These are phyloP conservation scores for Zaprionus davidi DNA, from an alignment of 1,140 invertebrate genomes.

Conservation along the genomic window DNA sequence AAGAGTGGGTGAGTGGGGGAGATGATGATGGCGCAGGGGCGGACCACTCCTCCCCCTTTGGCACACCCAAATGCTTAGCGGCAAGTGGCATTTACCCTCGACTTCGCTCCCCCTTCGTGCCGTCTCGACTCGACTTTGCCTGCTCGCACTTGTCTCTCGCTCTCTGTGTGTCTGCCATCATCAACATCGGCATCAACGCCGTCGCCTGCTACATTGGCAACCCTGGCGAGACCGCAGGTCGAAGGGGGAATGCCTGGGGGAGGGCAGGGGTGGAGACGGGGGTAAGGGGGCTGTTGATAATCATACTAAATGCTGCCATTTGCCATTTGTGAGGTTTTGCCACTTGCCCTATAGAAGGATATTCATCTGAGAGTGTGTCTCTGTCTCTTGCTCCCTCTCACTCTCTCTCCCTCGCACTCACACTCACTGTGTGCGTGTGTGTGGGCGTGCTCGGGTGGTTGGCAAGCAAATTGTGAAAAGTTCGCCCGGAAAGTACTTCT, in stretches of 20 bases:
- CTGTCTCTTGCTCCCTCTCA: slow-evolving; percentile 22
- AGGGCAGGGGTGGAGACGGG: background rate
- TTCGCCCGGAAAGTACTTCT: slow-evolving; percentile 75
- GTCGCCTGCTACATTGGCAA: slow-evolving; percentile 42
- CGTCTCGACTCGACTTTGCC: slow-evolving; percentile 11
- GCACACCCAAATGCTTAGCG: slow-evolving; percentile 73
- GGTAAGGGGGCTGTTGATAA: slow-evolving; percentile 59
- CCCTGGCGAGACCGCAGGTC: slow-evolving; percentile 20
- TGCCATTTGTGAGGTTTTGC: slow-evolving; percentile 84
- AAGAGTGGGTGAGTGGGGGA: background rate
- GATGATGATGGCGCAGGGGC: background rate
- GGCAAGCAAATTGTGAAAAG: slow-evolving; percentile 77
- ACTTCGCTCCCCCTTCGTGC: background rate
- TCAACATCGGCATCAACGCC: slow-evolving; percentile 51
- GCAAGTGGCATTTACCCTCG: slow-evolving; percentile 73
- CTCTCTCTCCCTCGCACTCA: slow-evolving; percentile 3
- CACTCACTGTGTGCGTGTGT: slow-evolving; percentile 16
- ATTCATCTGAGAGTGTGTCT: slow-evolving; percentile 33
- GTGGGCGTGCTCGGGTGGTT: slow-evolving; percentile 40
- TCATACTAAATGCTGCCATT: slow-evolving; percentile 84
- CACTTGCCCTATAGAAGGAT: slow-evolving; percentile 72
- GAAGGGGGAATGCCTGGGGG: slow-evolving; percentile 26
- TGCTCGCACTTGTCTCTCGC: slow-evolving; percentile 33
- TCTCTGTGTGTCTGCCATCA: slow-evolving; percentile 30
- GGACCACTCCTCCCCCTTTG: slow-evolving; percentile 8